phyloP scores from a whole-genome alignment of 2,888 invertebrate species.

The Amphipoea lucens region DNA sequence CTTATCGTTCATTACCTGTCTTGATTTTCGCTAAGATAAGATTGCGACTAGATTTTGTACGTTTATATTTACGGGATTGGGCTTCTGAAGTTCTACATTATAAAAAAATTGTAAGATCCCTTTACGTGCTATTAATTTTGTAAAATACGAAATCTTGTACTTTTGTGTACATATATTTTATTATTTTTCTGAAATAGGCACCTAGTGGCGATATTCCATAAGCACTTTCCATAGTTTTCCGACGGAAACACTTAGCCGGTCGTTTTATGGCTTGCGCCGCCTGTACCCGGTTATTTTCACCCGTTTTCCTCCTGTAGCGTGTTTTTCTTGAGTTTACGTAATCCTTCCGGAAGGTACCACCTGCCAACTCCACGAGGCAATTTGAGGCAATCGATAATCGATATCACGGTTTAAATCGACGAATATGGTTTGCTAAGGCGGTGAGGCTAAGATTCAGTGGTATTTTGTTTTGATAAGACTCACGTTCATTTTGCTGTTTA shows the following conservation, averaged over 20 bases:
- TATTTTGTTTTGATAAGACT: not conserved
- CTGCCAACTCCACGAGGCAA: slow-evolving; percentile 68
- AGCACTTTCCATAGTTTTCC: slow-evolving; percentile 44
- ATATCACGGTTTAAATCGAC: slow-evolving; percentile 59
- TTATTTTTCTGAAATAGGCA: slow-evolving; percentile 8
- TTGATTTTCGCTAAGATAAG: not conserved
- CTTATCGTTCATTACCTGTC: not conserved
- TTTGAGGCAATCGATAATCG: slow-evolving; percentile 70
- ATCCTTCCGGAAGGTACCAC: slow-evolving; percentile 46
- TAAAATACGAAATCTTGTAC: not conserved
- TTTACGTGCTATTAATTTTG: too few species aligned
- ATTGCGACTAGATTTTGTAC: too few species aligned
- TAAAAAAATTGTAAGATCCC: not conserved
- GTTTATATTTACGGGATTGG: too few species aligned
- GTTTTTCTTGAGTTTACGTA: slow-evolving; percentile 69
- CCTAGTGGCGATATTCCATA: slow-evolving; percentile 12
- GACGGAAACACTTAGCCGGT: slow-evolving; percentile 52
- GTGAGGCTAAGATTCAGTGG: slow-evolving; percentile 12
- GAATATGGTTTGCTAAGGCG: slow-evolving; percentile 22
- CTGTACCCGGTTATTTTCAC: slow-evolving; percentile 66
- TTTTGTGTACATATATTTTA: not conserved
- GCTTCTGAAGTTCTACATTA: not conserved
- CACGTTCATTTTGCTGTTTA: not conserved
- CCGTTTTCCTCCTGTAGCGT: slow-evolving; percentile 51
- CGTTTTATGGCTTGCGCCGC: slow-evolving; percentile 60